Percentiles rank a stretch among this genome's conserved stretches.
These are phyloP conservation scores for Trachelus tabidus DNA, from an alignment of 2,888 invertebrate genomes.

Conservation along the genomic window DNA sequence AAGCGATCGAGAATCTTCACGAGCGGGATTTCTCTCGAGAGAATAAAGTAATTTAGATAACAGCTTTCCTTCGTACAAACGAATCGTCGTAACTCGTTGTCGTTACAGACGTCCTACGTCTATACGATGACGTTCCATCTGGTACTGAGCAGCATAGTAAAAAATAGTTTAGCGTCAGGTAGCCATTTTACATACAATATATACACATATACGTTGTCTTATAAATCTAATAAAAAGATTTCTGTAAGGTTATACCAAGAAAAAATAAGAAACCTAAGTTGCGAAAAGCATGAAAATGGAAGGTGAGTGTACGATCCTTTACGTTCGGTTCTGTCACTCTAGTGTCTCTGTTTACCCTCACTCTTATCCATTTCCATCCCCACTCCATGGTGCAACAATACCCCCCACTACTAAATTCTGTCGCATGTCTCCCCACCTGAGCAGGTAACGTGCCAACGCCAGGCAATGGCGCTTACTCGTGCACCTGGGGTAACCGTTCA, in stretches of 20 bases:
- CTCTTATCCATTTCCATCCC: constrained; percentile 14
- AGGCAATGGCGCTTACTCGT: constrained; percentile 55
- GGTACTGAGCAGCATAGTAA: not conserved
- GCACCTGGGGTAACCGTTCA: constrained; percentile 52
- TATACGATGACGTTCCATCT: not conserved
- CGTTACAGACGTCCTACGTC: not conserved
- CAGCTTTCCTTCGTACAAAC: constrained; percentile 22
- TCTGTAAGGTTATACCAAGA: not conserved
- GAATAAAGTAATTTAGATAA: constrained; percentile 54
- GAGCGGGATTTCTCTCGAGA: constrained; percentile 28
- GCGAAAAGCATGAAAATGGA: not conserved
- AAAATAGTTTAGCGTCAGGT: not conserved
- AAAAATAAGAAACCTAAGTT: not conserved
- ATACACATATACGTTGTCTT: not conserved
- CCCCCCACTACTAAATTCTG: constrained; percentile 1
- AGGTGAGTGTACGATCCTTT: not conserved
- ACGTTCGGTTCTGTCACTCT: constrained; percentile 7
- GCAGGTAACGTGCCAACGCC: constrained; percentile 43
- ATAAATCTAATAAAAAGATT: not conserved
- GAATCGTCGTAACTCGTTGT: not conserved
- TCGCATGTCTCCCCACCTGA: constrained; percentile 11
- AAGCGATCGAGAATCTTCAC: not conserved
- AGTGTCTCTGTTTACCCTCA: constrained; percentile 8
- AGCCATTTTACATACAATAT: not conserved
- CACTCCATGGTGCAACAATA: not conserved